Evolutionary conservation across 2,113 vertebrate species (phyloP), one percentile per base, ranked within the genome.

Genomic region (Clinocottus analis): DNA sequence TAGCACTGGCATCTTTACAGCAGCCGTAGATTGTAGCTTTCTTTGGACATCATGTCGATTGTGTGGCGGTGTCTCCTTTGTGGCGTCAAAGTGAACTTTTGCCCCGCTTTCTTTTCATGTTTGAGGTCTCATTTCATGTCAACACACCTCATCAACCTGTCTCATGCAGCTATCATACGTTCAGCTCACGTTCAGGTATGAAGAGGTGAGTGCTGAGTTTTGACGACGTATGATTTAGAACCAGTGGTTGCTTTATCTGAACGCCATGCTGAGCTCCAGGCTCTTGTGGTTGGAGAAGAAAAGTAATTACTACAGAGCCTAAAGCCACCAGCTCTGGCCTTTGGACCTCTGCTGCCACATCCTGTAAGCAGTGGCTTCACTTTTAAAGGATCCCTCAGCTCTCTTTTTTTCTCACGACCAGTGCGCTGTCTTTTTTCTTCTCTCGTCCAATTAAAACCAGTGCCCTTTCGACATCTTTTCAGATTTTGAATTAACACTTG

Each of bases 271-370:
- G 7, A 60, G 60, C 72, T 82, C 58, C 21, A 5, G 78, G 70
- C 69, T 13, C 65, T 41, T 63, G 81, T 53, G 85, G 86, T 60
- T 29, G 82, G 77, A 29, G 80, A 68, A 59, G 72, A 55, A 87
- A 74, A 47, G 61, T 87, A 94, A 91, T 91, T 84, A 90, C 88
- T 80, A 74, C 82, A 51, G 43, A 49, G 71, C 83, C 72, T 88
- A 88, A 93, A 93, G 85, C 91, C 87, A 79, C 82, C 82, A 35
- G 45, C 47, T 78, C 64, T 69, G 77, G 75, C 71, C 85, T 55
- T 66, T 58, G n/a, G 62, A 75, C 77, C 74, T 60, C 66, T 29
- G 63, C 70, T 66, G 77, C 89, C 90, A 88, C 90, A 92, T 87
- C 91, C 85, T 90, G 77, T 71, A 39, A 77, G 68, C 62, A 56